These are phyloP conservation scores for Cybosia mesomella DNA, from an alignment of 2,888 invertebrate species.

Conservation along the genomic window DNA sequence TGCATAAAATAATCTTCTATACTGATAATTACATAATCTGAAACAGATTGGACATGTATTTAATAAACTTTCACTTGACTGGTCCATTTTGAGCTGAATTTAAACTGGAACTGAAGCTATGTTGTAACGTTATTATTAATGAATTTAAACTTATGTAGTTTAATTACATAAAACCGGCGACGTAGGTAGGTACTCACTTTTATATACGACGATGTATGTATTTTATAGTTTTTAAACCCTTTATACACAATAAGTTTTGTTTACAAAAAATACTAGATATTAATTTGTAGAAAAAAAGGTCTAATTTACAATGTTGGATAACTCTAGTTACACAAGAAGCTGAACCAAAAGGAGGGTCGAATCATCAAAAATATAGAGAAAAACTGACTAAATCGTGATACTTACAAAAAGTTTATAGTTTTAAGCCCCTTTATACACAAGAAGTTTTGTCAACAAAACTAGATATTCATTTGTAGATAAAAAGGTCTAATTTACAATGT, in stretches of 20 bases:
- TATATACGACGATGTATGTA: slow-evolving; percentile 31
- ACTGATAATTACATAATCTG: slow-evolving; percentile 53
- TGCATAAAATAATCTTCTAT: slow-evolving; percentile 53
- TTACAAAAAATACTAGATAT: too few relatives aligned
- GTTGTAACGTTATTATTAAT: slow-evolving; percentile 39
- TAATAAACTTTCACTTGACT: slow-evolving; percentile 58
- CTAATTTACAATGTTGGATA: too few relatives aligned
- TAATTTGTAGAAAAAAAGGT: too few relatives aligned
- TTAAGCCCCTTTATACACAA: background rate
- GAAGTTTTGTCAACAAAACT: too few relatives aligned
- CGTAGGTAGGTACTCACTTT: slow-evolving; percentile 37
- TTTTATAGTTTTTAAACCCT: slow-evolving; percentile 17
- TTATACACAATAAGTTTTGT: background rate
- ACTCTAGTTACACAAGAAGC: too few relatives aligned
- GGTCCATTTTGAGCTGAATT: slow-evolving; percentile 50
- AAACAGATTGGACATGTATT: slow-evolving; percentile 47
- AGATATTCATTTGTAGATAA: too few relatives aligned
- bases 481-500: too few relatives aligned
- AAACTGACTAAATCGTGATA: too few relatives aligned
- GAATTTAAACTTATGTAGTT: slow-evolving; percentile 32
- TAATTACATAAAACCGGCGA: slow-evolving; percentile 35
- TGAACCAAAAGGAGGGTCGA: too few relatives aligned
- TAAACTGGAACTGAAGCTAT: slow-evolving; percentile 28
- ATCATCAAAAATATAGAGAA: too few relatives aligned
- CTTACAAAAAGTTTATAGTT: slow-evolving; percentile 15